Evolutionary conservation across 2,113 vertebrate species (phyloP).

Genomic region (Thunnus thynnus): DNA sequence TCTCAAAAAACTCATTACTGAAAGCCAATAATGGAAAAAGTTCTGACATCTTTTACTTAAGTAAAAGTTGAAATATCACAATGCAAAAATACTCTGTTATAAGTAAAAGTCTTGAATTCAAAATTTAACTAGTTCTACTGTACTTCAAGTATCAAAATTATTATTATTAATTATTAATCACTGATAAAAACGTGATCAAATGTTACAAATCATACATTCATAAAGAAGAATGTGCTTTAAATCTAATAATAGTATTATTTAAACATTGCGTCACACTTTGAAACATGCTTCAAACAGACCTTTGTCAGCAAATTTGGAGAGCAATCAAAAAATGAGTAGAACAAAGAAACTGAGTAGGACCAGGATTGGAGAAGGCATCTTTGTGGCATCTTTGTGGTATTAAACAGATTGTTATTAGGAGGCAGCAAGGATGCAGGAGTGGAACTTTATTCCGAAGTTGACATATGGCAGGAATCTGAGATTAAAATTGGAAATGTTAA

Average conservation of each 20-base stretch:
- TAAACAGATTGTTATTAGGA: slow-evolving; percentile 73
- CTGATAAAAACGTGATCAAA: slow-evolving; percentile 32
- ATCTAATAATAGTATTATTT: background rate
- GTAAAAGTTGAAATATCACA: background rate
- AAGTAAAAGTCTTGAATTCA: no score
- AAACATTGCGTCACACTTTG: slow-evolving; percentile 20
- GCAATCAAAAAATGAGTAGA: background rate
- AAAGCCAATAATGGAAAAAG: background rate
- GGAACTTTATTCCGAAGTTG: slow-evolving; percentile 75
- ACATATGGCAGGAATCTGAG: slow-evolving; percentile 77
- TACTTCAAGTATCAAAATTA: no score
- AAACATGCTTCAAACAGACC: slow-evolving; percentile 18
- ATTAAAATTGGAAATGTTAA: slow-evolving; percentile 83
- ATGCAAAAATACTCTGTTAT: no score
- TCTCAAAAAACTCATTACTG: background rate
- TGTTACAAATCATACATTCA: slow-evolving; percentile 13
- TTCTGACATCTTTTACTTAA: background rate
- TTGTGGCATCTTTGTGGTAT: slow-evolving; percentile 34
- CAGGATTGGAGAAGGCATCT: slow-evolving; percentile 15
- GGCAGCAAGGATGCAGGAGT: slow-evolving; percentile 46
- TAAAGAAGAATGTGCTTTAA: slow-evolving; percentile 12
- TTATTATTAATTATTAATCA: background rate
- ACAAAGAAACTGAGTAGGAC: slow-evolving; percentile 37
- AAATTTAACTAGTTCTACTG: no score
- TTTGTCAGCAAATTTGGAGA: slow-evolving; percentile 7